Base-by-base conservation (phyloP, 2,888 invertebrate species). In the Listrodromus nycthemerus region DNA sequence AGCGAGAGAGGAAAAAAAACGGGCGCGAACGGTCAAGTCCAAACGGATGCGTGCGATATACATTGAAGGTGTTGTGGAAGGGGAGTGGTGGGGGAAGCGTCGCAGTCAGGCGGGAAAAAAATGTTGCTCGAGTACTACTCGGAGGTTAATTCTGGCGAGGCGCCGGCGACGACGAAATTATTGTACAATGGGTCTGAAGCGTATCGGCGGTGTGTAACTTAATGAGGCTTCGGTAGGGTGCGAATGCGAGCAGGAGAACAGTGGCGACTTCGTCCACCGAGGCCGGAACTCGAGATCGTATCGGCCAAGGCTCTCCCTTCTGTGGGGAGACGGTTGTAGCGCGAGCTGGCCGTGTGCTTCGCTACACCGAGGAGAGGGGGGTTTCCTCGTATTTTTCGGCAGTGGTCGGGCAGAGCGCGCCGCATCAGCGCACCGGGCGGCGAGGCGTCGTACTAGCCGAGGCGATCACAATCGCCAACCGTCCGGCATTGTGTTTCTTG, bases 141-240 rank as follows among this genome's bases (percentile, higher is more conserved):
- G 10, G 21, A 21, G 55, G 21, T 21, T 24, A 24, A 55, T 55
- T 55, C 55, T 55, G 4, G 21, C 33, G 52, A 52, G 55, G 19
- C 19, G 55, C 55, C 55, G 21, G 21, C 55, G 24, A 55, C 55
- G 55, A 21, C 41, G 55, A 55, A 21, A 21, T 55, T 55, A 55
- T 19, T 21, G 24, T 55, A 55, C 21, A 55, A 55, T 24, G 24
- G 19, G 21, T 24, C 55, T 10, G 24, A 8, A 55, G 55, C 8
- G 10, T 55, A 55, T 55, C 55, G 8, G 10, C 55, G 10, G 24
- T 41, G 41, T 55, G 13, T 55, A 55, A 55, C 55, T 55, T 55
- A 55, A 55, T 55, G 55, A 55, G 55, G 21, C 24, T 55, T 55
- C 55, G 55, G 24, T 50, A 55, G 55, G 55, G 55, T 55, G 55